phyloP scores from a whole-genome alignment of 2,797 vertebrate genomes.

The Pseudomugil tenellus region DNA sequence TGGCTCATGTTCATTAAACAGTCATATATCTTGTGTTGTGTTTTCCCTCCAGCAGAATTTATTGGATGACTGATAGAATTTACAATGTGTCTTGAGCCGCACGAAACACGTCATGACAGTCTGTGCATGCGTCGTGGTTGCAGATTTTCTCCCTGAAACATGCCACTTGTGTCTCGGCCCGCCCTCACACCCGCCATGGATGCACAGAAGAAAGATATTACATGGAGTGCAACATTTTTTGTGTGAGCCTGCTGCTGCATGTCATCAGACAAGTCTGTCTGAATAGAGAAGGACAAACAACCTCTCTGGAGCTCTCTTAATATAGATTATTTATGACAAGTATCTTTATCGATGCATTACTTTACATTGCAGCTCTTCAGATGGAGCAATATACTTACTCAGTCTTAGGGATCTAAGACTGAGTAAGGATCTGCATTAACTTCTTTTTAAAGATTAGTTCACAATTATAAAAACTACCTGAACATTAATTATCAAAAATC shows the following conservation, averaged over 20 bases:
- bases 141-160: constrained; percentile 28
- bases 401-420: too few species aligned
- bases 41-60: constrained; percentile 78
- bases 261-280: constrained; percentile 45
- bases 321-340: constrained; percentile 48
- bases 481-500: constrained; percentile 14
- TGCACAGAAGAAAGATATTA: constrained; percentile 28
- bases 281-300: constrained; percentile 29
- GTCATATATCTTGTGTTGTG: constrained; percentile 72
- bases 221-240: constrained; percentile 30
- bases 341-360: constrained; percentile 63
- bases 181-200: constrained; percentile 28
- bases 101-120: constrained; percentile 72
- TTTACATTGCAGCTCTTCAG: constrained; percentile 57
- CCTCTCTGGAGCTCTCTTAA: constrained; percentile 38
- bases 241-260: constrained; percentile 29
- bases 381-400: too few species aligned
- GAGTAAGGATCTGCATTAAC: constrained; percentile 41
- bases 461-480: constrained; percentile 19
- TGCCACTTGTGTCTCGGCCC: constrained; percentile 40
- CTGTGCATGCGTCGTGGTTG: constrained; percentile 53
- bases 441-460: constrained; percentile 25
- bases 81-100: constrained; percentile 74
- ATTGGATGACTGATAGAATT: constrained; percentile 81
- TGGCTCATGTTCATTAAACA: constrained; percentile 71